Evolutionary conservation across 2,888 invertebrate genomes (phyloP).

Genomic region (Eurois occulta): DNA sequence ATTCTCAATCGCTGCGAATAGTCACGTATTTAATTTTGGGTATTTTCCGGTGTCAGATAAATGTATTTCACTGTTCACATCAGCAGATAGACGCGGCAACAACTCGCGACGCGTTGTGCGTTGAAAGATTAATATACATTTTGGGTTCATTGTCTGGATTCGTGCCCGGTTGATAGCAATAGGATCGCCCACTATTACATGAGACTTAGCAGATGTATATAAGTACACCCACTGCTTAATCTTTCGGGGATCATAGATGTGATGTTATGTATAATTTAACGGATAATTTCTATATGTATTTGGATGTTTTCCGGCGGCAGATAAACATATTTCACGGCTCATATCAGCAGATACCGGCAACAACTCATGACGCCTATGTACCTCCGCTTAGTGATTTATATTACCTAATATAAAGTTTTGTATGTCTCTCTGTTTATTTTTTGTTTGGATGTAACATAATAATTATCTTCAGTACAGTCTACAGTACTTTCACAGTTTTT

Average conservation of each 20-base stretch:
- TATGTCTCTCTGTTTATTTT: neutral
- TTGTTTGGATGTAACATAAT: too few species aligned
- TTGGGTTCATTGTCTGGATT: too few species aligned
- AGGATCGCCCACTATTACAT: too few species aligned
- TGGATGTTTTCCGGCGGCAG: conserved; percentile 15
- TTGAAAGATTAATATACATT: too few species aligned
- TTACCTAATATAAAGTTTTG: neutral
- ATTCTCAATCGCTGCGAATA: too few species aligned
- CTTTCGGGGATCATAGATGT: neutral
- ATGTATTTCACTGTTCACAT: conserved; percentile 31
- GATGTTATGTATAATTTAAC: neutral
- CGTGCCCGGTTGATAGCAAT: too few species aligned
- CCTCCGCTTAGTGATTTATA: conserved; percentile 17
- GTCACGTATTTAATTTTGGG: neutral
- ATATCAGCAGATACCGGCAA: neutral
- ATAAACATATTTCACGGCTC: conserved; percentile 44
- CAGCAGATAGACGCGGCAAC: too few species aligned
- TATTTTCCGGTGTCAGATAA: conserved; percentile 17
- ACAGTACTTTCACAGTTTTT: too few species aligned
- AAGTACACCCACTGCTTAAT: neutral
- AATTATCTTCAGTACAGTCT: too few species aligned
- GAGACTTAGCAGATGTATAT: too few species aligned
- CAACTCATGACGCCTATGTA: conserved; percentile 12
- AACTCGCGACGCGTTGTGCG: too few species aligned
- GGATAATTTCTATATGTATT: conserved; percentile 11